These are phyloP conservation scores for Corythaixoides concolor DNA, from an alignment of 2,113 vertebrate species.

Conservation along the genomic window DNA sequence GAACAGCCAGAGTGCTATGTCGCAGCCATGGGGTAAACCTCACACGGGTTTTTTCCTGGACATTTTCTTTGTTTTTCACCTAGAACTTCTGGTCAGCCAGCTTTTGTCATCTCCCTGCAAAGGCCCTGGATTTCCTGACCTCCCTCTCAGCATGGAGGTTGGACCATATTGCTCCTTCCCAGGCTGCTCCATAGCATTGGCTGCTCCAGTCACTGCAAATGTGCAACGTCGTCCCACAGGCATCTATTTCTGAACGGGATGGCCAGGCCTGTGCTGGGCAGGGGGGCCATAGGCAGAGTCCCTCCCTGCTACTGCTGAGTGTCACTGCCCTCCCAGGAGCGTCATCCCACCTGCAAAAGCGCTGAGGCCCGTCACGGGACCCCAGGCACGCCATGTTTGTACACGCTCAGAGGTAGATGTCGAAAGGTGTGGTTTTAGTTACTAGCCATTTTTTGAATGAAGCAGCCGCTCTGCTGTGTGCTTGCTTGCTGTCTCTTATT, in stretches of 20 bases:
- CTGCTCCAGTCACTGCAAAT: not conserved
- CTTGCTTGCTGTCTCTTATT: not conserved
- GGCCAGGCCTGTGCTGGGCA: fast-evolving
- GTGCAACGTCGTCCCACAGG: fast-evolving
- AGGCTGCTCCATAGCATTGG: not conserved
- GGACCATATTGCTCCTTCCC: not conserved
- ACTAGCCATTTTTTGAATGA: not conserved
- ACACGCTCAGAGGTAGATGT: not conserved
- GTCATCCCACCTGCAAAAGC: not conserved
- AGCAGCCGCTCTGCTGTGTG: not conserved
- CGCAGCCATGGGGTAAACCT: not conserved
- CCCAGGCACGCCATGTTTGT: not conserved
- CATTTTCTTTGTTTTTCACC: not conserved
- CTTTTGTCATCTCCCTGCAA: not conserved
- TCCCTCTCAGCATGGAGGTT: not conserved
- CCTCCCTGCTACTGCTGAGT: not conserved
- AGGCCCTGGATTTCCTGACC: not conserved
- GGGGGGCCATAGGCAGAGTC: not conserved
- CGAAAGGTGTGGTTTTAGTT: not conserved
- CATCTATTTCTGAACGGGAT: fast-evolving
- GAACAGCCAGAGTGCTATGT: not conserved
- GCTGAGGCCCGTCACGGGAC: fast-evolving
- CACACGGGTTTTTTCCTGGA: not conserved
- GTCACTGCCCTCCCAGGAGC: not conserved
- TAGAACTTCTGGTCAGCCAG: not conserved